Evolutionary conservation across 2,888 invertebrate species (phyloP), one percentile per base, ranked within the genome.

Genomic region (Gandaritis pyraliata): DNA sequence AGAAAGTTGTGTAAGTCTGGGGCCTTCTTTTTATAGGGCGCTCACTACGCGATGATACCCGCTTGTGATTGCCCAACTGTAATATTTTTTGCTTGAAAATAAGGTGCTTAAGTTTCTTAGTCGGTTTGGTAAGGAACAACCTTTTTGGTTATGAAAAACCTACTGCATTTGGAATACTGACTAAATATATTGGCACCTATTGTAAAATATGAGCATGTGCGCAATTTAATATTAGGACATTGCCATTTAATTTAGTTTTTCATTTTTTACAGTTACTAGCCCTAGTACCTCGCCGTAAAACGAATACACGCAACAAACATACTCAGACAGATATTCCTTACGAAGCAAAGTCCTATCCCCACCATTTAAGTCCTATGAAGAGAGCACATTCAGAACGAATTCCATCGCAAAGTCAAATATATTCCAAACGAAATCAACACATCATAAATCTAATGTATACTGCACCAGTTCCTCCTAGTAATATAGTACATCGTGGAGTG

Each of bases 1-100:
- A 13, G 59, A 58, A 18, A 39, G 46, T 51, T 48, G 61, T 61
- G 66, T 59, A 55, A 66, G 64, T 49, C 6, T 5, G 13, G n/a
- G 5, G 7, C 12, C 1, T 29, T 39, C 30, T 30, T 13, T 47
- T 33, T 15, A 12, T 45, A 41, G 7, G n/a, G 1, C n/a, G 12
- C 1, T 23, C 4, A 29, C 1, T 6, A 45, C 18, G 10, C 3
- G 10, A 18, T 45, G 16, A 45, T 18, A 45, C 10, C 15, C 10
- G 41, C 15, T 15, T 15, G 13, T 7, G 41, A 43, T 43, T 15
- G 7, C 7, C 11, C 38, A 18, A 18, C 18, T 45, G 12, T 18
- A 18, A 11, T 23, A n/a, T 6, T n/a, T 0, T 23, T 33, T 33
- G 11, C 33, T 33, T 8, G 33, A 1, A 33, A 33, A 33, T 8